phyloP scores from a whole-genome alignment of 2,113 vertebrate genomes.

The Heloderma charlesbogerti region DNA sequence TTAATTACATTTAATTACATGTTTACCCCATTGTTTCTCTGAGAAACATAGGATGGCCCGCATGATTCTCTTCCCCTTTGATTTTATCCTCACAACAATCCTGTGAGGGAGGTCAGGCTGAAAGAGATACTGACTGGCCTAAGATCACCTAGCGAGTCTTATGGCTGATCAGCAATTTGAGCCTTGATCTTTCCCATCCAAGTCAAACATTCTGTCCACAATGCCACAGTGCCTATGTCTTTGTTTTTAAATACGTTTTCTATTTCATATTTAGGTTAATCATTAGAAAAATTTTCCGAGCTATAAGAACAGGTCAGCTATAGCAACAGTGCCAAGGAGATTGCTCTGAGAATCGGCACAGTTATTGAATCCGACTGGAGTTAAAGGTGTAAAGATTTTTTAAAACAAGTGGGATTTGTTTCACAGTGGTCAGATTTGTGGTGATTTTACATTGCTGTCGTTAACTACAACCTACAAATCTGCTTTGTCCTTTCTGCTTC shows the following conservation, averaged over 20 bases:
- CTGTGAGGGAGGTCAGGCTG: neutral
- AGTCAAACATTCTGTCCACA: neutral
- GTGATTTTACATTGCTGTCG: constrained; percentile 48
- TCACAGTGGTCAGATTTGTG: constrained; percentile 12
- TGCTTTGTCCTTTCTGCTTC: constrained; percentile 49
- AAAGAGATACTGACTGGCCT: neutral
- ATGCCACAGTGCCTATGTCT: neutral
- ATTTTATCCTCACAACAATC: neutral
- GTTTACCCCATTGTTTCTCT: neutral
- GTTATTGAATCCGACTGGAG: constrained; percentile 9
- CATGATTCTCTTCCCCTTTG: neutral
- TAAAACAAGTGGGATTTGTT: neutral
- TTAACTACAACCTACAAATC: constrained; percentile 42
- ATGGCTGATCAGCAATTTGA: neutral
- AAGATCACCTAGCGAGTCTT: neutral
- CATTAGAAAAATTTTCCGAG: neutral
- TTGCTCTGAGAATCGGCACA: neutral
- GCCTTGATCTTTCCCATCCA: neutral
- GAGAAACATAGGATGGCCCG: neutral
- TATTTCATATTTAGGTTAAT: neutral
- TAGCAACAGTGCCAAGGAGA: neutral
- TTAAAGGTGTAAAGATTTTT: neutral
- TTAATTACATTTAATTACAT: neutral
- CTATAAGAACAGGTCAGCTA: neutral
- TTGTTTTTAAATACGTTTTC: neutral